Evolutionary conservation across 2,797 vertebrate genomes (phyloP), one percentile per base, ranked within the genome.

Genomic region (Fringilla coelebs): DNA sequence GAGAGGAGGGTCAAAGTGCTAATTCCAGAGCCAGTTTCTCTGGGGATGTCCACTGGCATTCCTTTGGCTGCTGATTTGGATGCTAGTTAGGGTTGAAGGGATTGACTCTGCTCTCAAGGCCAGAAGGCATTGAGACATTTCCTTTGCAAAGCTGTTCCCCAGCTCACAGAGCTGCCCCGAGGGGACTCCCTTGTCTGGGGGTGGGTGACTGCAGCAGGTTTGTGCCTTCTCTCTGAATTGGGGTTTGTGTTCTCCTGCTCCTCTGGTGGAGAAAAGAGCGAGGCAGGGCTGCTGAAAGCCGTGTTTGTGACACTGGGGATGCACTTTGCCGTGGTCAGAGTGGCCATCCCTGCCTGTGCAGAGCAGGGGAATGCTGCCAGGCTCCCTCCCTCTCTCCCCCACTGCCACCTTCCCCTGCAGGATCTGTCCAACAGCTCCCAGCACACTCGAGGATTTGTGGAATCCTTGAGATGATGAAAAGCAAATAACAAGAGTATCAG

Each of bases 91-190:
- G 32, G n/a, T 29, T 76, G 90, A 83, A 91, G 88, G 75, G 86
- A 77, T 96, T 95, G 74, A 3, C 54, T 89, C 52, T 73, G 83
- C 90, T 90, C 78, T 83, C 22, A 26, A 57, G 67, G 81, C 90
- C 85, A 60, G 89, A 82, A 90, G 51, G 83, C 80, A 63, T 14
- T 43, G 82, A 72, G 88, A 41, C 65, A 86, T 89, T 80, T 51
- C 65, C 84, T 70, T 31, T 90, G 71, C 43, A 55, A 55, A 86
- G 68, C 4, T 58, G 5, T 8, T 88, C 34, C 60, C 85, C 76
- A 38, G 54, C 70, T 86, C 0, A 0, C 1, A n/a, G 80, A 78
- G 90, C 80, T 94, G 83, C 63, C 89, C 55, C 0, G 13, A 57
- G 84, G 84, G 28, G 0, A 26, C 38, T 65, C 6, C 0, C 71